Evolutionary conservation across 30 jellyfish, hydroid and myxozoan genomes (phyloP).

Genomic region (Aurelia aurita): DNA sequence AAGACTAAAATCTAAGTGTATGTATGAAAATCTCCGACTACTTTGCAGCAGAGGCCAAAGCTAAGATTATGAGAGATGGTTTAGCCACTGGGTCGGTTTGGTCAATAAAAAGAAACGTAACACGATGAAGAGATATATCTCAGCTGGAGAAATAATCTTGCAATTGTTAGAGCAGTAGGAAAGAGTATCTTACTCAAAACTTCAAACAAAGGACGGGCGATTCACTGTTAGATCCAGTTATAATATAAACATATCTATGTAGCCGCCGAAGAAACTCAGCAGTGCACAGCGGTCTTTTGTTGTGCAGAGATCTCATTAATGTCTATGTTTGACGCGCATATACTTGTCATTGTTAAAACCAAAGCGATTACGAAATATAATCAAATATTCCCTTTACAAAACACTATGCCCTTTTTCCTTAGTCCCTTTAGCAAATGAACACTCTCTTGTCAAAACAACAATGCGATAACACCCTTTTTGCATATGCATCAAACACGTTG

Average conservation of each 20-base stretch:
- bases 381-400: slow-evolving; percentile 35
- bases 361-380: slow-evolving; percentile 19
- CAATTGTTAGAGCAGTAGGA: slow-evolving; percentile 68
- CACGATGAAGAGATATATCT: slow-evolving; percentile 66
- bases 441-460: slow-evolving; percentile 18
- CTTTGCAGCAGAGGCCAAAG: slow-evolving; percentile 42
- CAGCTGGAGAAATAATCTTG: slow-evolving; percentile 64
- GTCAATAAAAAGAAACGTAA: slow-evolving; percentile 58
- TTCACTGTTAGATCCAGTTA: slow-evolving; percentile 60
- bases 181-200: slow-evolving; percentile 39
- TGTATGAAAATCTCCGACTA: no score
- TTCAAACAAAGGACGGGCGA: slow-evolving; percentile 40
- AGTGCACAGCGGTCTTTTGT: slow-evolving; percentile 29
- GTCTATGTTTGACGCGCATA: slow-evolving; percentile 28
- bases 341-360: slow-evolving; percentile 2
- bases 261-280: slow-evolving; percentile 30
- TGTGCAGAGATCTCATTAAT: slow-evolving; percentile 22
- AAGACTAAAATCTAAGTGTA: no score
- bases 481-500: slow-evolving; percentile 31
- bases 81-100: slow-evolving; percentile 75
- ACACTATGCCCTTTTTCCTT: slow-evolving; percentile 2
- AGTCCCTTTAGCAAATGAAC: slow-evolving; percentile 2
- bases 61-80: slow-evolving; percentile 37
- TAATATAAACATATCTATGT: slow-evolving; percentile 26
- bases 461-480: not conserved